These are phyloP conservation scores for Aphyosemion australe DNA, from an alignment of 2,113 vertebrate species.

Conservation along the genomic window DNA sequence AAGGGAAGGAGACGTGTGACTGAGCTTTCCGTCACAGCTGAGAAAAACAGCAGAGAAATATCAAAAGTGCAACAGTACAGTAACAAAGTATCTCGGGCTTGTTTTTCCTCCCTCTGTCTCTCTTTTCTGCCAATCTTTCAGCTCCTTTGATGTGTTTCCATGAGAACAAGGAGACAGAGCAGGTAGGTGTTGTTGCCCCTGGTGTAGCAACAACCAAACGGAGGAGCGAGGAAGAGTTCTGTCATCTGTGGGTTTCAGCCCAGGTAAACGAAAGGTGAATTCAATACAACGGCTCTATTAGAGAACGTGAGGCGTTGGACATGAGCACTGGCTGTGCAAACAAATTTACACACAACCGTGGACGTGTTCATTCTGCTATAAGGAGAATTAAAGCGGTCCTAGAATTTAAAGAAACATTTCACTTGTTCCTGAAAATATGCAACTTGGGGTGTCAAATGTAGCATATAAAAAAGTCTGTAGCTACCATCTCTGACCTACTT, in stretches of 20 bases:
- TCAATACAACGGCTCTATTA: slow-evolving; percentile 6
- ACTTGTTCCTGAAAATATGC: no score
- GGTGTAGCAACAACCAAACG: slow-evolving; percentile 54
- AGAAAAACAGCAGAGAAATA: slow-evolving; percentile 50
- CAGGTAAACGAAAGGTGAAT: slow-evolving; percentile 14
- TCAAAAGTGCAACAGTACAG: slow-evolving; percentile 43
- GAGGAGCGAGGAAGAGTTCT: slow-evolving; percentile 44
- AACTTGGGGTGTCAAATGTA: no score
- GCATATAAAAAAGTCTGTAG: no score
- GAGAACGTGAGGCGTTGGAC: not conserved
- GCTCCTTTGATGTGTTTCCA: slow-evolving; percentile 71
- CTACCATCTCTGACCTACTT: no score
- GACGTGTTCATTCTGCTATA: no score
- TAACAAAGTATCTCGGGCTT: slow-evolving; percentile 44
- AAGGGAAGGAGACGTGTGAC: slow-evolving; percentile 37
- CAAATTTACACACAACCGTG: not conserved
- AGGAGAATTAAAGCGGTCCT: not conserved
- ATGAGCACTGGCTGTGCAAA: slow-evolving; percentile 6
- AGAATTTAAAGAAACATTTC: no score
- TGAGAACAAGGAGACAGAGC: slow-evolving; percentile 66
- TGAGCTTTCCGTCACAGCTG: slow-evolving; percentile 37
- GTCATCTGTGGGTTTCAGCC: slow-evolving; percentile 40
- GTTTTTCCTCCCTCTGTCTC: slow-evolving; percentile 11
- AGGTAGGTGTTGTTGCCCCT: slow-evolving; percentile 66
- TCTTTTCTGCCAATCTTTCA: slow-evolving; percentile 42